A percentile compares a stretch with the other conserved stretches of the same genome.
Conservation (phyloP, 2,888 invertebrate genomes). For the Coleophora deauratella region DNA sequence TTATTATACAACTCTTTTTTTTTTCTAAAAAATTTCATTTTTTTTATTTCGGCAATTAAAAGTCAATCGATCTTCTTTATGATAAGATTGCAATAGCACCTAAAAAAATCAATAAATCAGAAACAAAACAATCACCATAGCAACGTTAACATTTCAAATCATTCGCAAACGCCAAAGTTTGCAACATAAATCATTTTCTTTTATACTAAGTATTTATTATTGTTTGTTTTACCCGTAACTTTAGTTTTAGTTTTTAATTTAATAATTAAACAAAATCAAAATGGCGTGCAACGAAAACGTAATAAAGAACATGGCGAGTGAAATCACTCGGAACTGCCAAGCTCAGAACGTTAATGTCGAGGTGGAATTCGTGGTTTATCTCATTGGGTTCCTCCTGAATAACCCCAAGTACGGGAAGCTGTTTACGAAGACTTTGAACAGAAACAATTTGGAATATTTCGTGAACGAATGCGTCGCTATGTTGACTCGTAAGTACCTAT, state of each 20-base stretch:
- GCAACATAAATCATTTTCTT: too few relatives aligned
- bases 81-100: too few relatives aligned
- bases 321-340: constrained; percentile 71
- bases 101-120: too few relatives aligned
- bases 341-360: constrained; percentile 49
- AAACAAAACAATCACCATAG: neutral
- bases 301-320: constrained; percentile 73
- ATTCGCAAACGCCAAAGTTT: too few relatives aligned
- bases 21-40: too few relatives aligned
- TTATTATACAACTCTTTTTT: too few relatives aligned
- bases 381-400: constrained; percentile 66
- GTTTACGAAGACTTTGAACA: constrained; percentile 54
- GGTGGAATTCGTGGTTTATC: constrained; percentile 65
- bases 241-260: too few relatives aligned
- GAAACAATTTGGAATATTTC: constrained; percentile 67
- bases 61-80: too few relatives aligned
- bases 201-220: too few relatives aligned
- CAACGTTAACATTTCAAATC: too few relatives aligned
- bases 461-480: constrained; percentile 65
- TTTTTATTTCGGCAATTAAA: too few relatives aligned
- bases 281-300: constrained; percentile 67
- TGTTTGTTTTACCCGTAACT: too few relatives aligned
- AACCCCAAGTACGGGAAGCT: constrained; percentile 73
- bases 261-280: neutral
- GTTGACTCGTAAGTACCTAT: constrained; percentile 49